These are phyloP conservation scores for Minunthozetes semirufus DNA, from an alignment of 2,888 invertebrate genomes.

Conservation along the genomic window DNA sequence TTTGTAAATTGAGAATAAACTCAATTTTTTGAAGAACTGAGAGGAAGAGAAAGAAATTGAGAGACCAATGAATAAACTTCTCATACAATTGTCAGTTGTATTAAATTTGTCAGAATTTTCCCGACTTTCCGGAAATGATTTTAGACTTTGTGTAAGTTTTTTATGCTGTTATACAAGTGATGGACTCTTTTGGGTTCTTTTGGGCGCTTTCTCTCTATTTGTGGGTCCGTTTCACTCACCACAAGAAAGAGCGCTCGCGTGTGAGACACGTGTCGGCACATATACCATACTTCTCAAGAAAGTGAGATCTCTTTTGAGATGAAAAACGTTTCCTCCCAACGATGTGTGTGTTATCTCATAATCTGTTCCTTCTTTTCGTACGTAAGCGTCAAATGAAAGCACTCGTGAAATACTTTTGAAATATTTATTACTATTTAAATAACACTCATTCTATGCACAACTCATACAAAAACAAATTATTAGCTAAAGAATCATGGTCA, in stretches of 20 bases:
- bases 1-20: no score
- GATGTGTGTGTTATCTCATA: not conserved
- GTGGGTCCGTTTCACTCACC: not conserved
- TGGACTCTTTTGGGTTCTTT: not conserved
- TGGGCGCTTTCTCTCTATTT: not conserved
- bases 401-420: not conserved
- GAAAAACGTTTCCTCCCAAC: constrained; percentile 15
- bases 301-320: not conserved
- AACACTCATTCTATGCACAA: not conserved
- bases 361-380: not conserved
- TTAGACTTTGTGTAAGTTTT: not conserved
- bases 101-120: not conserved
- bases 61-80: not conserved
- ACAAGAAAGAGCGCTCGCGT: not conserved
- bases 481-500: no score
- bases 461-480: not conserved
- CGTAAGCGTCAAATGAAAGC: not conserved
- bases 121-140: not conserved
- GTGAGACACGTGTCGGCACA: constrained; percentile 19
- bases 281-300: not conserved
- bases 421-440: constrained; percentile 26
- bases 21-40: not conserved
- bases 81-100: no score
- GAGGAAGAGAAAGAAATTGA: not conserved
- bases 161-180: not conserved